Evolutionary conservation across 2,888 invertebrate genomes (phyloP).

Genomic region (Horisme vitalbata): DNA sequence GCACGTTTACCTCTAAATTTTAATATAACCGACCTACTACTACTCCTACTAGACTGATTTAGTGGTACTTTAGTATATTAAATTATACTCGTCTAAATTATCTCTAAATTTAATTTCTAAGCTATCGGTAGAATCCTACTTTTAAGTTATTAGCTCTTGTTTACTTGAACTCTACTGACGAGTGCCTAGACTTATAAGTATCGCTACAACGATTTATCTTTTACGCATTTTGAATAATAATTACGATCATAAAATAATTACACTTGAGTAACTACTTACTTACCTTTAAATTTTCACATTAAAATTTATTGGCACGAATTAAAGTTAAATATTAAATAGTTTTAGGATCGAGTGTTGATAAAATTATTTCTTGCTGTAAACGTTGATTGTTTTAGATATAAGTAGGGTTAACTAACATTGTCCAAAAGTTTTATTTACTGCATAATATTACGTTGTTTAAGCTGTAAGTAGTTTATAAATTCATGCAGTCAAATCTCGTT

Average conservation of each 20-base stretch:
- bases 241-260: constrained; percentile 33
- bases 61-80: constrained; percentile 70
- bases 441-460: constrained; percentile 41
- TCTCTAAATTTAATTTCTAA: constrained; percentile 61
- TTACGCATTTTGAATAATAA: constrained; percentile 59
- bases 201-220: constrained; percentile 72
- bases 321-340: constrained; percentile 45
- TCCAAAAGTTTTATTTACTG: constrained; percentile 24
- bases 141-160: constrained; percentile 49
- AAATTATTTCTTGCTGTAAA: constrained; percentile 46
- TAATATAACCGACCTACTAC: constrained; percentile 61
- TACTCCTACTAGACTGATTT: constrained; percentile 79
- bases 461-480: constrained; percentile 42
- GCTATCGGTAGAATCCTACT: constrained; percentile 52
- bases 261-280: constrained; percentile 53
- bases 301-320: constrained; percentile 73
- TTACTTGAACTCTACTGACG: constrained; percentile 40
- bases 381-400: constrained; percentile 40
- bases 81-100: constrained; percentile 43
- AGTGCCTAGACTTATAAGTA: constrained; percentile 50
- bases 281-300: constrained; percentile 65
- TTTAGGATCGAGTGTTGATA: constrained; percentile 58
- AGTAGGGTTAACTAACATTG: constrained; percentile 29
- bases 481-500: constrained; percentile 87
- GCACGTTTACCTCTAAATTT: constrained; percentile 53